A percentile compares a stretch with the other conserved stretches of the same genome.
phyloP scores from a whole-genome alignment of 2,888 invertebrate species.

The Drosophila atroscutellata region DNA sequence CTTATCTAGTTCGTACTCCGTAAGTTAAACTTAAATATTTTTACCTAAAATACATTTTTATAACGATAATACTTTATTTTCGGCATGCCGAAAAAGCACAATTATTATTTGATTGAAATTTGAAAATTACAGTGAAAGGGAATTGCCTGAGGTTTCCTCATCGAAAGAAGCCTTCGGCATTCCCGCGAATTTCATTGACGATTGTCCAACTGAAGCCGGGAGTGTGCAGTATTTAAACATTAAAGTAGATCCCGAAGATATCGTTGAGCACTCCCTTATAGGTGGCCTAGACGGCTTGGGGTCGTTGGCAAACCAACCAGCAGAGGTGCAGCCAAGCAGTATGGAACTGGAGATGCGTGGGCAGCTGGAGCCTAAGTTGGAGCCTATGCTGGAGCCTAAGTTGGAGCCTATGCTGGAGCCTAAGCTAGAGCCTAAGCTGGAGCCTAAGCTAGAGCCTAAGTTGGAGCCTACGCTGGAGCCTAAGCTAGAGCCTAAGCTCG shows the following conservation, averaged over 20 bases:
- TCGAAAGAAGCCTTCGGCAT: not conserved
- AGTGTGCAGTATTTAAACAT: not conserved
- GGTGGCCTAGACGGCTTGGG: not conserved
- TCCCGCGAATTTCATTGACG: not conserved
- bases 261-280: not conserved
- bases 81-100: not conserved
- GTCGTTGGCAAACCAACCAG: not conserved
- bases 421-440: not conserved
- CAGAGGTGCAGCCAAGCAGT: not conserved
- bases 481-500: no score
- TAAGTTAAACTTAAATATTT: slow-evolving; percentile 19
- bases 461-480: no score
- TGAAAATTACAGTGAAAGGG: not conserved
- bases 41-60: not conserved
- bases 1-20: slow-evolving; percentile 36
- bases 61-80: not conserved
- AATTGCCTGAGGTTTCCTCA: not conserved
- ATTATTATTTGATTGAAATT: not conserved
- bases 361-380: not conserved
- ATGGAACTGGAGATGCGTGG: not conserved
- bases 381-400: not conserved
- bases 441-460: no score
- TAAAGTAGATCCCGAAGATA: no score
- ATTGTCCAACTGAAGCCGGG: not conserved
- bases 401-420: no score